phyloP scores from a whole-genome alignment of 2,113 vertebrate species.

The Percopsis transmontana region DNA sequence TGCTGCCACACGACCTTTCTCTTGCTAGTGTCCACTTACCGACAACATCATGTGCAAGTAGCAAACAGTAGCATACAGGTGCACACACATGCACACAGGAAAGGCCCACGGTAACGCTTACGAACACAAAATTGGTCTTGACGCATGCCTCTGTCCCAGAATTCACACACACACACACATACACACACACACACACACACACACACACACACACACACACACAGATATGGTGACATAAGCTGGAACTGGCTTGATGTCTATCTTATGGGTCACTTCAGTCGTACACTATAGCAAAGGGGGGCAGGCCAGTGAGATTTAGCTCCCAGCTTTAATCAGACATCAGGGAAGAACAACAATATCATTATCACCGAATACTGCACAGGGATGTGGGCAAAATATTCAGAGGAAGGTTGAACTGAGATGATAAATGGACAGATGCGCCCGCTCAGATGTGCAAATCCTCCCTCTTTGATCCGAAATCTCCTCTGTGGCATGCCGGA shows the following conservation, averaged over 20 bases:
- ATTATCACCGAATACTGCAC: constrained; percentile 28
- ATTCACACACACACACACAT: background rate
- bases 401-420: constrained; percentile 30
- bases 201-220: constrained; percentile 36
- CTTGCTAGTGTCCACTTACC: constrained; percentile 39
- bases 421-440: constrained; percentile 35
- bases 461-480: background rate
- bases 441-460: constrained; percentile 43
- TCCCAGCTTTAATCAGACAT: constrained; percentile 20
- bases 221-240: constrained; percentile 45
- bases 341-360: constrained; percentile 21
- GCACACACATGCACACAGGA: background rate
- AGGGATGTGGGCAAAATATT: constrained; percentile 29
- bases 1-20: constrained; percentile 51
- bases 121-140: constrained; percentile 39
- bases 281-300: background rate
- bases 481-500: constrained; percentile 13
- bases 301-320: constrained; percentile 22
- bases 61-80: constrained; percentile 33
- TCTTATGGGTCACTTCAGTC: constrained; percentile 39
- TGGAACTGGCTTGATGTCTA: constrained; percentile 30
- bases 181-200: constrained; percentile 20
- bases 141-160: constrained; percentile 49
- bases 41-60: constrained; percentile 27
- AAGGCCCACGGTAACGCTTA: constrained; percentile 5